Percentiles rank a stretch among this genome's conserved stretches.
These are phyloP conservation scores for Lithosia quadra DNA, from an alignment of 2,888 invertebrate genomes.

Conservation along the genomic window DNA sequence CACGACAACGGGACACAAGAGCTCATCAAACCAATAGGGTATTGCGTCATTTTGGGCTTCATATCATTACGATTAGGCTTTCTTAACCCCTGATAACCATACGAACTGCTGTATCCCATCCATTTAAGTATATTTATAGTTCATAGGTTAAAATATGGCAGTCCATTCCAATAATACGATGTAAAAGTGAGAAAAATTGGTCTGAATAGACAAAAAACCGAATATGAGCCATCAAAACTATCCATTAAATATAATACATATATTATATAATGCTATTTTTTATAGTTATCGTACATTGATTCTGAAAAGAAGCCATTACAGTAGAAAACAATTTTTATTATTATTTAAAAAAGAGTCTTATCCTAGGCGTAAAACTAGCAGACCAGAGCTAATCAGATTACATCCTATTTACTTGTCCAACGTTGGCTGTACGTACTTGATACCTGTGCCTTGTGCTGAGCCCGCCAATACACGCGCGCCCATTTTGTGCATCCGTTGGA, in stretches of 20 bases:
- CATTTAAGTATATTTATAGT: constrained; percentile 63
- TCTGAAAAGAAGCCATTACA: constrained; percentile 81
- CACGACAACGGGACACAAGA: constrained; percentile 47
- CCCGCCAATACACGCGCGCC: constrained; percentile 47
- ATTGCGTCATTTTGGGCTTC: constrained; percentile 21
- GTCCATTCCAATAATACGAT: constrained; percentile 79
- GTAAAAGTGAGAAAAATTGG: constrained; percentile 85
- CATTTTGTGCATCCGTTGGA: constrained; percentile 58
- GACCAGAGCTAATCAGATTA: constrained; percentile 73
- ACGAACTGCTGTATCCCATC: constrained; percentile 40
- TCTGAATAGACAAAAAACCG: constrained; percentile 77
- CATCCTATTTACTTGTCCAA: constrained; percentile 64
- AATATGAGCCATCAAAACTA: constrained; percentile 71
- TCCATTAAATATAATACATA: constrained; percentile 73
- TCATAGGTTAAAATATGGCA: constrained; percentile 81
- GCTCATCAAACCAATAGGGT: constrained; percentile 40
- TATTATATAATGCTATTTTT: constrained; percentile 61
- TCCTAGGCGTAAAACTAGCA: constrained; percentile 78
- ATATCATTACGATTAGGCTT: constrained; percentile 42
- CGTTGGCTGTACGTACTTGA: constrained; percentile 38
- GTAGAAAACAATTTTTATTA: constrained; percentile 79
- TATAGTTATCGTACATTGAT: constrained; percentile 74
- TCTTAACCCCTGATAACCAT: constrained; percentile 37
- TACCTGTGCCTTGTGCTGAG: constrained; percentile 31
- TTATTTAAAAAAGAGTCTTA: constrained; percentile 73